Conservation (phyloP, 2,797 vertebrate species). For the Chaenodraco wilsoni region DNA sequence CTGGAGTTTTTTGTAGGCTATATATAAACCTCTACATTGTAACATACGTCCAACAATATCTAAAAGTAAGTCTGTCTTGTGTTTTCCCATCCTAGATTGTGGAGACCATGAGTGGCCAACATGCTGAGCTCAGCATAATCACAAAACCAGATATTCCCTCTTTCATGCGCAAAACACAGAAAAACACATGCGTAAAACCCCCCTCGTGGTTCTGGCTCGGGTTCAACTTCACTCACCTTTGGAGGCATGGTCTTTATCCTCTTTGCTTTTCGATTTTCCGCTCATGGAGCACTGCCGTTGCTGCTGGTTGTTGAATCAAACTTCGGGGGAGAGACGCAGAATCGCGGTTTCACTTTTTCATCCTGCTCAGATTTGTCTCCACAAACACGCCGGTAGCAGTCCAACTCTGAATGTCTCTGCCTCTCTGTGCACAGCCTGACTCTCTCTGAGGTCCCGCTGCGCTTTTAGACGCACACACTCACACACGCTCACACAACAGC, state of each 20-base stretch:
- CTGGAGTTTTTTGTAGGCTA: no score
- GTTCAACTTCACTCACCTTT: slow-evolving; percentile 85
- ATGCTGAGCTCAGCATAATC: slow-evolving; percentile 48
- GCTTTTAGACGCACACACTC: slow-evolving; percentile 18
- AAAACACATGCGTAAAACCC: neutral
- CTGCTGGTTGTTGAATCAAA: slow-evolving; percentile 49
- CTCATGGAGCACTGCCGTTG: slow-evolving; percentile 88
- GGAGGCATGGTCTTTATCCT: slow-evolving; percentile 91
- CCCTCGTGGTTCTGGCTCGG: neutral
- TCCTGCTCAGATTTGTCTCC: slow-evolving; percentile 12
- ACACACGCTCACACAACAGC: slow-evolving; percentile 22
- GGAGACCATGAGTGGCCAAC: slow-evolving; percentile 17
- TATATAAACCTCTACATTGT: neutral
- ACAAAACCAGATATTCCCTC: neutral
- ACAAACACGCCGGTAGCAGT: neutral
- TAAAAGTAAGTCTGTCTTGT: neutral
- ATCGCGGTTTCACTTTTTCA: slow-evolving; percentile 43
- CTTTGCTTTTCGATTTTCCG: slow-evolving; percentile 91
- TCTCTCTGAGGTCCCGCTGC: slow-evolving; percentile 1
- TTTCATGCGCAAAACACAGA: neutral
- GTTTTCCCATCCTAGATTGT: neutral
- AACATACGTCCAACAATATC: neutral
- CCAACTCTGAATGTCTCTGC: slow-evolving; percentile 6
- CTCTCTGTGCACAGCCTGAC: slow-evolving; percentile 7
- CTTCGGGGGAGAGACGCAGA: slow-evolving; percentile 45